phyloP scores from a whole-genome alignment of 2,797 vertebrate genomes.

The Characodon lateralis region DNA sequence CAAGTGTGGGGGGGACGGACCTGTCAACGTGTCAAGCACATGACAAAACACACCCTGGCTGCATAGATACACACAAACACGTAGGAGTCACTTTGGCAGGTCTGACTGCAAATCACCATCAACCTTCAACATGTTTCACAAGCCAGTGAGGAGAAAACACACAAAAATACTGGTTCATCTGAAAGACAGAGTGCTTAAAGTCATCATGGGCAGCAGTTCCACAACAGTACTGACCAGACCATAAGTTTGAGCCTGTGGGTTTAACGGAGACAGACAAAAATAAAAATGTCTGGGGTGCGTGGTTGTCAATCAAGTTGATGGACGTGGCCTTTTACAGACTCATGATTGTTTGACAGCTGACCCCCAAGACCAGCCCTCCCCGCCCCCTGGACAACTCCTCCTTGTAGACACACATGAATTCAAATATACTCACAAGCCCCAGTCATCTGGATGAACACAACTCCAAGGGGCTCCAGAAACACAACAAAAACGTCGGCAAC shows the following conservation, averaged over 20 bases:
- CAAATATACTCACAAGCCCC: constrained; percentile 32
- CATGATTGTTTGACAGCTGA: constrained; percentile 75
- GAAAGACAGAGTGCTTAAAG: constrained; percentile 30
- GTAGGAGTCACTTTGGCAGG: constrained; percentile 20
- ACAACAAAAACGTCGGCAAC: constrained; percentile 72
- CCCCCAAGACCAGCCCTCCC: constrained; percentile 51
- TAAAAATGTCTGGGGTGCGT: constrained; percentile 42
- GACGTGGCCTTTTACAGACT: constrained; percentile 74
- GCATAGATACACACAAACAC: constrained; percentile 25
- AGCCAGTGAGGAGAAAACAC: constrained; percentile 4
- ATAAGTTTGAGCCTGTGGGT: constrained; percentile 16
- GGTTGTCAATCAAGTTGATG: constrained; percentile 73
- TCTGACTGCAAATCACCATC: constrained; percentile 36
- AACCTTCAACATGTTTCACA: constrained; percentile 33
- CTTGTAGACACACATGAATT: constrained; percentile 20
- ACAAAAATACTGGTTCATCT: background rate
- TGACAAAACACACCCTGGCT: constrained; percentile 49
- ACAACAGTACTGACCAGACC: constrained; percentile 46
- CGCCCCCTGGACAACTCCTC: constrained; percentile 2
- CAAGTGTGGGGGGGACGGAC: constrained; percentile 67
- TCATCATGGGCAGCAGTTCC: constrained; percentile 20
- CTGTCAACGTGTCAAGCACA: constrained; percentile 80
- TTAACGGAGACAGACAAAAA: constrained; percentile 24
- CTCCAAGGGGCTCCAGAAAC: constrained; percentile 59
- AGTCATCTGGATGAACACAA: constrained; percentile 39